These are phyloP conservation scores for Cataglyphis albicans DNA, from an alignment of 2,888 invertebrate species.

Conservation along the genomic window DNA sequence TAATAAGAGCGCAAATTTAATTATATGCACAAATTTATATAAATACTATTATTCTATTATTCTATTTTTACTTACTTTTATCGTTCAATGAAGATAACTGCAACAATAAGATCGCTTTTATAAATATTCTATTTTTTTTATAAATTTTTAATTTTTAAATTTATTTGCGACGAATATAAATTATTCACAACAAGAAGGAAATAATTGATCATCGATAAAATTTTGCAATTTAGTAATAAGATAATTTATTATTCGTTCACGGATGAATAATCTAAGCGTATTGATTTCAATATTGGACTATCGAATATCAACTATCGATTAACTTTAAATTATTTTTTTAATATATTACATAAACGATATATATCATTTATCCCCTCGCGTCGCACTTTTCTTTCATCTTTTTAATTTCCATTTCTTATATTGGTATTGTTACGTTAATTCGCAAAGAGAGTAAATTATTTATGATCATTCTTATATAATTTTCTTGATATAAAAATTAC, in stretches of 20 bases:
- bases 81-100: neutral
- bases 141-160: conserved; percentile 6
- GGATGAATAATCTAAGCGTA: conserved; percentile 26
- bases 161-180: neutral
- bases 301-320: conserved; percentile 31
- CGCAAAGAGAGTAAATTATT: neutral
- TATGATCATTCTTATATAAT: neutral
- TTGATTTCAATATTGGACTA: conserved; percentile 5
- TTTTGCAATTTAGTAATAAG: conserved; percentile 10
- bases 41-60: neutral
- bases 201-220: conserved; percentile 30
- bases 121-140: neutral
- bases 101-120: neutral
- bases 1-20: neutral
- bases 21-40: neutral
- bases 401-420: conserved; percentile 18
- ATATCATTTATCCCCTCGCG: neutral
- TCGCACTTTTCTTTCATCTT: neutral
- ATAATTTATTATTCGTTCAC: conserved; percentile 23
- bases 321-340: conserved; percentile 18
- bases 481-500: neutral
- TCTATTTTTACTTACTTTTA: neutral
- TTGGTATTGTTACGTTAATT: conserved; percentile 5
- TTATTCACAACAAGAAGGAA: neutral
- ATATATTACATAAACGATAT: conserved; percentile 36